Conservation (phyloP, 2,113 vertebrate genomes). For the Miniopterus natalensis region DNA sequence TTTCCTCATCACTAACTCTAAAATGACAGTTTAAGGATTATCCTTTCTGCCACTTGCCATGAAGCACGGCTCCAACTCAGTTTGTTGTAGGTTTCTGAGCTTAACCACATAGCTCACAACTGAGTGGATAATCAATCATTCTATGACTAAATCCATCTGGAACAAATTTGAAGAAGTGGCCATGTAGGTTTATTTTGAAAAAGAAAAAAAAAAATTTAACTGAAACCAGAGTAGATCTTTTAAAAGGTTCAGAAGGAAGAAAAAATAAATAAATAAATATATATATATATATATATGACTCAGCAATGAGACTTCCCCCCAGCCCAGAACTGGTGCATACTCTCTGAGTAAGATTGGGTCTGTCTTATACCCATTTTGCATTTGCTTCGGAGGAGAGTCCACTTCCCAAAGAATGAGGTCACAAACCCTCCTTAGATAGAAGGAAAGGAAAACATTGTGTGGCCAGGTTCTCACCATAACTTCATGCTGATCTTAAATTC, state of each 20-base stretch:
- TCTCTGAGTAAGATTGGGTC: neutral
- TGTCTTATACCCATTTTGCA: neutral
- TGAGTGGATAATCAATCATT: slow-evolving; percentile 74
- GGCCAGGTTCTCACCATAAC: neutral
- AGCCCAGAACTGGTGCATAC: neutral
- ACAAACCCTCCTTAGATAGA: neutral
- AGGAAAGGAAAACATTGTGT: neutral
- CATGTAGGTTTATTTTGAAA: slow-evolving; percentile 69
- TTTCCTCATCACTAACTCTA: slow-evolving; percentile 80
- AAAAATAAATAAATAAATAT: neutral
- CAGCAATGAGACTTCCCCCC: neutral
- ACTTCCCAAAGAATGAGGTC: slow-evolving; percentile 1
- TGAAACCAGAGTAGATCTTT: slow-evolving; percentile 77
- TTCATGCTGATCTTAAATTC: slow-evolving; percentile 19
- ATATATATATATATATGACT: neutral
- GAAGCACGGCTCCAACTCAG: slow-evolving; percentile 72
- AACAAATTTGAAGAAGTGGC: slow-evolving; percentile 84
- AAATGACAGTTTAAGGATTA: slow-evolving; percentile 78
- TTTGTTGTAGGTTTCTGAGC: slow-evolving; percentile 64
- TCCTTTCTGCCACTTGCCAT: slow-evolving; percentile 76
- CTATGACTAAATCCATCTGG: slow-evolving; percentile 85
- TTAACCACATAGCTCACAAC: slow-evolving; percentile 75
- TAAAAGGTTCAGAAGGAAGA: slow-evolving; percentile 71
- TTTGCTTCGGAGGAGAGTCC: neutral
- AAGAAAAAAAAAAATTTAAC: slow-evolving; percentile 68